These are phyloP conservation scores for Biston betularia DNA, from an alignment of 2,888 invertebrate species.

Conservation along the genomic window DNA sequence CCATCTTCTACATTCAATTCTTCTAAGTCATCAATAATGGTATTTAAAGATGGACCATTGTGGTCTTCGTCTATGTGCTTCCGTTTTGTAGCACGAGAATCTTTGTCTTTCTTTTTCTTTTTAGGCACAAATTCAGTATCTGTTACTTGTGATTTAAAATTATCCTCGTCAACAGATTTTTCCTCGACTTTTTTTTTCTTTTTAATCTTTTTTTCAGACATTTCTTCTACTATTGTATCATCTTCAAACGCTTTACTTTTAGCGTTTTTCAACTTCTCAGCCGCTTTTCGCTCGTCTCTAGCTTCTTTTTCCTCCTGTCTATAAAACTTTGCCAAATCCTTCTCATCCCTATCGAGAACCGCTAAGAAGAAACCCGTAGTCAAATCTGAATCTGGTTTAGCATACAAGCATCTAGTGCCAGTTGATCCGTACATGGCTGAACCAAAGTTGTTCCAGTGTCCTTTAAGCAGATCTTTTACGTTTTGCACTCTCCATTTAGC, in stretches of 20 bases:
- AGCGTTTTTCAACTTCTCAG: slow-evolving; percentile 24
- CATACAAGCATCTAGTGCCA: slow-evolving; percentile 92
- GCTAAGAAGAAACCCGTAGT: slow-evolving; percentile 99
- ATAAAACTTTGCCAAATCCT: slow-evolving; percentile 65
- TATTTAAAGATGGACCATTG: slow-evolving; percentile 10
- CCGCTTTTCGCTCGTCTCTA: slow-evolving; percentile 21
- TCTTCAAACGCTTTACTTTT: slow-evolving; percentile 5
- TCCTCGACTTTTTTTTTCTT: slow-evolving; percentile 20
- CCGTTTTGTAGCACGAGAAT: slow-evolving; percentile 37
- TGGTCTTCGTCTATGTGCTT: slow-evolving; percentile 21
- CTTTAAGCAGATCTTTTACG: slow-evolving; percentile 86
- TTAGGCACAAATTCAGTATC: slow-evolving; percentile 41
- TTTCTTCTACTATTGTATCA: slow-evolving; percentile 23
- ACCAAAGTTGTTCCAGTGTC: slow-evolving; percentile 90
- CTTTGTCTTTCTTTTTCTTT: slow-evolving; percentile 54
- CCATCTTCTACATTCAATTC: slow-evolving; percentile 12
- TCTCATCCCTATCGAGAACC: slow-evolving; percentile 90
- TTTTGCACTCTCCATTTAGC: slow-evolving; percentile 88
- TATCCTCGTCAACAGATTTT: slow-evolving; percentile 16
- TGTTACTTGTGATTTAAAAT: slow-evolving; percentile 4
- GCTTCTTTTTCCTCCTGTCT: slow-evolving; percentile 41
- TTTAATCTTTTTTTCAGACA: slow-evolving; percentile 43
- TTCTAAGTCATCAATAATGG: slow-evolving; percentile 14
- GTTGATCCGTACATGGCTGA: slow-evolving; percentile 88
- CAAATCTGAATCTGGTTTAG: slow-evolving; percentile 90